A percentile compares a stretch with the other conserved stretches of the same genome.
Conservation (phyloP, 2,113 vertebrate genomes). For the Aptenodytes forsteri region DNA sequence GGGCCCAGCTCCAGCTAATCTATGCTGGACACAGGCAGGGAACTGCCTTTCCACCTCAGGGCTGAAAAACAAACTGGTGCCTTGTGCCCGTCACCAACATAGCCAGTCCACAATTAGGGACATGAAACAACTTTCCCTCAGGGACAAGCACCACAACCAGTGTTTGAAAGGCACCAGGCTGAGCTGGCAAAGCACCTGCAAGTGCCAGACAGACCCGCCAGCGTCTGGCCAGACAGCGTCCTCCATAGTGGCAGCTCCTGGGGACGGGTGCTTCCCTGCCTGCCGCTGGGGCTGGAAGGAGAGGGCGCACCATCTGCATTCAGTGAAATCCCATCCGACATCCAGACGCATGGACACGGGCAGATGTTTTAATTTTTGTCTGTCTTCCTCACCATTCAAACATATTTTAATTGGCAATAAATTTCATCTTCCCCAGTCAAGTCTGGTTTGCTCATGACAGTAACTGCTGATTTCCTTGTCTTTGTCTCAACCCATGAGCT, state of each 20-base stretch:
- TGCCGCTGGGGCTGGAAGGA: accelerated
- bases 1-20: neutral
- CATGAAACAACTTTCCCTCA: neutral
- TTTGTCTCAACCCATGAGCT: neutral
- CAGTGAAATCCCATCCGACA: accelerated
- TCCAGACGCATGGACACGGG: accelerated
- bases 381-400: neutral
- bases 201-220: neutral
- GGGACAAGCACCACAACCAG: neutral
- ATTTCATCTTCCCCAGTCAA: neutral
- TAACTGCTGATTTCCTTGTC: neutral
- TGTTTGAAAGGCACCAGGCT: neutral
- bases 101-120: neutral
- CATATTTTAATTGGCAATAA: neutral
- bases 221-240: accelerated
- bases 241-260: neutral
- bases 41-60: neutral
- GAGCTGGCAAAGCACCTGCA: neutral
- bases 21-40: neutral
- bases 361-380: neutral
- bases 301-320: neutral
- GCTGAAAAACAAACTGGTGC: neutral
- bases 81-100: neutral
- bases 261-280: neutral
- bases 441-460: neutral